These are phyloP conservation scores for Ladona fulva DNA, from an alignment of 1,140 invertebrate genomes.

Conservation along the genomic window DNA sequence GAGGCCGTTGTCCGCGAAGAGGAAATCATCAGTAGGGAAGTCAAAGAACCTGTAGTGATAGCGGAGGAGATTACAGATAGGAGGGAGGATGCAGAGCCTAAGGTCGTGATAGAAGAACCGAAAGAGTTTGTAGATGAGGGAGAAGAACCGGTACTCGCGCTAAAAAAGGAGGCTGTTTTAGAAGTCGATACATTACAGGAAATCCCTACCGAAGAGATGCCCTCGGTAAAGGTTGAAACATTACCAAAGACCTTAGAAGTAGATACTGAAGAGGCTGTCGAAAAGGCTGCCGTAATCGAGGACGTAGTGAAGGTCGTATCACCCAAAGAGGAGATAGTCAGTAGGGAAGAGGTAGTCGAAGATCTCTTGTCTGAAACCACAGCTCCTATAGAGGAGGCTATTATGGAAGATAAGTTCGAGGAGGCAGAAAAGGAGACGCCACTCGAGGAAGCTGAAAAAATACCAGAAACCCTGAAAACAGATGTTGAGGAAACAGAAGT, in stretches of 20 bases:
- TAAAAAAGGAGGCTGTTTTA: too few species aligned
- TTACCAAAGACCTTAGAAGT: too few species aligned
- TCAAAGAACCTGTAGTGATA: slow-evolving; percentile 17
- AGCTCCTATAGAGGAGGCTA: slow-evolving; percentile 11
- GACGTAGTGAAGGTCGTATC: not conserved
- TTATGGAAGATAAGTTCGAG: not conserved
- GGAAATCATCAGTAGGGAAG: too few species aligned
- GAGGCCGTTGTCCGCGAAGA: too few species aligned
- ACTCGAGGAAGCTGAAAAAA: too few species aligned
- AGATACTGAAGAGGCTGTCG: not conserved
- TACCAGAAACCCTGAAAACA: not conserved
- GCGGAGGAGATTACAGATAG: slow-evolving; percentile 15
- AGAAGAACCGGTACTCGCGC: too few species aligned
- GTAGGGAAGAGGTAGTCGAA: slow-evolving; percentile 2
- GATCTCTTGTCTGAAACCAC: not conserved
- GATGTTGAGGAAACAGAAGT: not conserved
- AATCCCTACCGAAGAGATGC: slow-evolving; percentile 24
- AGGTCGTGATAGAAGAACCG: not conserved
- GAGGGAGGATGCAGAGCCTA: slow-evolving; percentile 7
- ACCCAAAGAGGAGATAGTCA: not conserved
- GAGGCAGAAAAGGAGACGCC: not conserved
- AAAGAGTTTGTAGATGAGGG: slow-evolving; percentile 19
- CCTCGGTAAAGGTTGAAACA: too few species aligned
- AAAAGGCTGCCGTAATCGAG: not conserved
- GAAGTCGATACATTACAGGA: too few species aligned